These are phyloP conservation scores for Trachurus trachurus DNA, from an alignment of 2,797 vertebrate genomes.

Conservation along the genomic window DNA sequence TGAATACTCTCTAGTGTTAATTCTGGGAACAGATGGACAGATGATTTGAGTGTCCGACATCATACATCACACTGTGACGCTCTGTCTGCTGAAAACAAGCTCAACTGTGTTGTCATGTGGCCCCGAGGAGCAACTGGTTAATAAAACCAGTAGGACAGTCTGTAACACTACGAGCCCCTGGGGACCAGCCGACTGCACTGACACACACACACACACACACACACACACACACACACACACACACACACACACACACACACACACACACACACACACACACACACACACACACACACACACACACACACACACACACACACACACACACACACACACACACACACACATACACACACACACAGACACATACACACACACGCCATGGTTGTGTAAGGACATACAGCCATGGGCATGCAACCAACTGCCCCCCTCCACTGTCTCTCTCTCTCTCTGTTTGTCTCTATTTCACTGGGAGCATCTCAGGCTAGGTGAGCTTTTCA, in stretches of 20 bases:
- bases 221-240: too few species aligned
- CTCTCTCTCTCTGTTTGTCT: too few species aligned
- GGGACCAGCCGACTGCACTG: conserved; percentile 11
- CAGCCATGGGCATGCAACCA: conserved; percentile 11
- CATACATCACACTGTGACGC: conserved; percentile 10
- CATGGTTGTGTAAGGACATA: conserved; percentile 8
- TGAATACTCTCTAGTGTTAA: conserved; percentile 1
- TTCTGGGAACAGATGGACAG: conserved; percentile 5
- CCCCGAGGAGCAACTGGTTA: conserved; percentile 60
- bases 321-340: too few species aligned
- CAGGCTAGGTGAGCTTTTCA: conserved; percentile 18
- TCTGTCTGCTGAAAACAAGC: conserved; percentile 59
- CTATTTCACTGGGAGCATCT: neutral
- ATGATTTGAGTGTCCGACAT: neutral
- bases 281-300: too few species aligned
- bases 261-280: too few species aligned
- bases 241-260: too few species aligned
- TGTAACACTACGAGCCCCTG: conserved; percentile 41
- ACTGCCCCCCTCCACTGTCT: too few species aligned
- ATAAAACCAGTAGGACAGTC: conserved; percentile 67
- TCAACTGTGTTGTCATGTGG: conserved; percentile 50
- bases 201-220: conserved; percentile 5
- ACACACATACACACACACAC: too few species aligned
- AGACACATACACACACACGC: neutral
- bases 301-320: too few species aligned